phyloP scores from a whole-genome alignment of 2,888 invertebrate species.

The Hololepta plana region DNA sequence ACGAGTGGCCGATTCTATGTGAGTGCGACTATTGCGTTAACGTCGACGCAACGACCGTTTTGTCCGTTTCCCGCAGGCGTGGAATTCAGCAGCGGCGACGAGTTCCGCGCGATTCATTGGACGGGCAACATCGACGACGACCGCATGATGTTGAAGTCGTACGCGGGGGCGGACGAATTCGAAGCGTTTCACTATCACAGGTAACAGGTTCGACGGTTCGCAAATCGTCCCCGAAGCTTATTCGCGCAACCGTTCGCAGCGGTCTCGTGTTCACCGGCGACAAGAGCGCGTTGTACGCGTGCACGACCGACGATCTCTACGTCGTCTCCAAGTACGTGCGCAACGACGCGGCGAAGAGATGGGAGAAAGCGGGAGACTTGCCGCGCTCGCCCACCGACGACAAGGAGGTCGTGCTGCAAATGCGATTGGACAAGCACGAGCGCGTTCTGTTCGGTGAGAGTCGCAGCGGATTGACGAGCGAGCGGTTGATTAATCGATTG shows the following conservation, averaged over 20 bases:
- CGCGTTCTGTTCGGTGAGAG: conserved; percentile 53
- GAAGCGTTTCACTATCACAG: conserved; percentile 40
- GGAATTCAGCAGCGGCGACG: conserved; percentile 49
- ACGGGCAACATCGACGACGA: conserved; percentile 64
- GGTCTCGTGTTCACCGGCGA: conserved; percentile 51
- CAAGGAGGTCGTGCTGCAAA: conserved; percentile 58
- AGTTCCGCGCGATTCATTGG: conserved; percentile 63
- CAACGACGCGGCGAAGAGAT: conserved; percentile 31
- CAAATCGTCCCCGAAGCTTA: background rate
- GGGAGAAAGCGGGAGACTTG: conserved; percentile 43
- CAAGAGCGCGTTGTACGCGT: conserved; percentile 49
- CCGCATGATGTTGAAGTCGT: conserved; percentile 46
- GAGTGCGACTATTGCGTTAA: conserved; percentile 16
- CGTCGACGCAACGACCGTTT: background rate
- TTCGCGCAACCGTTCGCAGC: conserved; percentile 21
- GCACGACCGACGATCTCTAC: conserved; percentile 44
- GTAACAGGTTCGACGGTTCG: conserved; percentile 14
- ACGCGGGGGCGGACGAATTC: conserved; percentile 32
- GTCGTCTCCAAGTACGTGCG: conserved; percentile 29
- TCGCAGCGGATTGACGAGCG: too few relatives aligned
- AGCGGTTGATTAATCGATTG: too few relatives aligned
- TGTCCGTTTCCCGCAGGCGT: conserved; percentile 30
- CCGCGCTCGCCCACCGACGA: conserved; percentile 50
- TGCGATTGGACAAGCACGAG: conserved; percentile 70
- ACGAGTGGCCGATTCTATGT: conserved; percentile 59